These are phyloP conservation scores for Ibycter americanus DNA, from an alignment of 2,797 vertebrate genomes.

Conservation along the genomic window DNA sequence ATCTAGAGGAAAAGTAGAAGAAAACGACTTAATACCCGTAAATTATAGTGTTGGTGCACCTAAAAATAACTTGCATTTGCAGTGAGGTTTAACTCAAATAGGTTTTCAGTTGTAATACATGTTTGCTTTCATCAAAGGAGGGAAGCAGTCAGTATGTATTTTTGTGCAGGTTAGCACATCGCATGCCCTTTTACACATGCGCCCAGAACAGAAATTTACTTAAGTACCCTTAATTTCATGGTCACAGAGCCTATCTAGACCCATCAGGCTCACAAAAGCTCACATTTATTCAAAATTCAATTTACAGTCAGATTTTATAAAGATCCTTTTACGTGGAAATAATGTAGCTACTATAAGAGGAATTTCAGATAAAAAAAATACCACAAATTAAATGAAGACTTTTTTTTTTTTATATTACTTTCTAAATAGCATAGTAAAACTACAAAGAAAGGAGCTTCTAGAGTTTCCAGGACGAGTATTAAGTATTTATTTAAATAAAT, in stretches of 20 bases:
- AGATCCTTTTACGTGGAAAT: conserved; percentile 50
- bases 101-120: conserved; percentile 84
- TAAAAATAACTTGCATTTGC: conserved; percentile 82
- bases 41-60: conserved; percentile 80
- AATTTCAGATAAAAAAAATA: not conserved
- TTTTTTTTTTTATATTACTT: conserved; percentile 24
- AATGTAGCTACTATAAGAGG: not conserved
- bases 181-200: not conserved
- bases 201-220: conserved; percentile 43
- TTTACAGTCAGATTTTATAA: conserved; percentile 64
- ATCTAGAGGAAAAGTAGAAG: conserved; percentile 80
- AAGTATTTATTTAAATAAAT: not conserved
- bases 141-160: not conserved
- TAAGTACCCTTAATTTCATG: conserved; percentile 47
- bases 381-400: not conserved
- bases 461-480: not conserved
- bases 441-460: not conserved
- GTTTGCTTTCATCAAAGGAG: conserved; percentile 72
- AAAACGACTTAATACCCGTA: conserved; percentile 82
- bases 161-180: not conserved
- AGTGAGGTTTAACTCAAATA: conserved; percentile 84
- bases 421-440: conserved; percentile 7
- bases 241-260: conserved; percentile 41
- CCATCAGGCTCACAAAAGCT: conserved; percentile 54
- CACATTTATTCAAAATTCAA: conserved; percentile 62